Conservation (phyloP, 2,113 vertebrate species). For the Zapus hudsonius region DNA sequence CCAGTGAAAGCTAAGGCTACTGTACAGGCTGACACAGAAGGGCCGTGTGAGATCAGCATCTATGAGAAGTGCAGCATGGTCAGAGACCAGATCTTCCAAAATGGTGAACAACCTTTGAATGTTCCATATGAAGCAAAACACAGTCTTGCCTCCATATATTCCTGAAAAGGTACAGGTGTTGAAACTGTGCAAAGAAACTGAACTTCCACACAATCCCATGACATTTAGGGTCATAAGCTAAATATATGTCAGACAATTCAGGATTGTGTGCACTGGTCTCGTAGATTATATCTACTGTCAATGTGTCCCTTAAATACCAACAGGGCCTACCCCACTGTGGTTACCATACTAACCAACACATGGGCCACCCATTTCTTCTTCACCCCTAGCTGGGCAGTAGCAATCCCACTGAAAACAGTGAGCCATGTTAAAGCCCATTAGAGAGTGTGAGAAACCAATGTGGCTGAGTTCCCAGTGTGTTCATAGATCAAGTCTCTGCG, state of each 20-base stretch:
- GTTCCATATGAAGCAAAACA: not conserved
- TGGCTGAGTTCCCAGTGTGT: not conserved
- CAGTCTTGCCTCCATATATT: not conserved
- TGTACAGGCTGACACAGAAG: not conserved
- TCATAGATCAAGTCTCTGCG: not conserved
- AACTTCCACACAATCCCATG: not conserved
- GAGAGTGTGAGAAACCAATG: not conserved
- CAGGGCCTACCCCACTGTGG: not conserved
- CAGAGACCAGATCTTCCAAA: not conserved
- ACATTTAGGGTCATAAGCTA: not conserved
- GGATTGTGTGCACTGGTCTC: not conserved
- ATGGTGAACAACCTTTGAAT: not conserved
- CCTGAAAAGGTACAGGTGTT: not conserved
- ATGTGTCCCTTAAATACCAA: not conserved
- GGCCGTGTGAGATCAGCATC: too few relatives aligned
- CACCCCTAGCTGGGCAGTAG: not conserved
- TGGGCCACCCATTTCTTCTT: not conserved
- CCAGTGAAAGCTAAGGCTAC: not conserved
- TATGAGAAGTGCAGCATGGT: not conserved
- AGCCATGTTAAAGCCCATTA: not conserved
- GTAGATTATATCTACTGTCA: not conserved
- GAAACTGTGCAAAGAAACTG: not conserved
- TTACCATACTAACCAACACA: not conserved
- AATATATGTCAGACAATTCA: not conserved
- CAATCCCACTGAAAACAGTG: not conserved